These are phyloP conservation scores for Epizoanthus stellaris DNA, from an alignment of 92 coral and sea anemone genomes.

Conservation along the genomic window DNA sequence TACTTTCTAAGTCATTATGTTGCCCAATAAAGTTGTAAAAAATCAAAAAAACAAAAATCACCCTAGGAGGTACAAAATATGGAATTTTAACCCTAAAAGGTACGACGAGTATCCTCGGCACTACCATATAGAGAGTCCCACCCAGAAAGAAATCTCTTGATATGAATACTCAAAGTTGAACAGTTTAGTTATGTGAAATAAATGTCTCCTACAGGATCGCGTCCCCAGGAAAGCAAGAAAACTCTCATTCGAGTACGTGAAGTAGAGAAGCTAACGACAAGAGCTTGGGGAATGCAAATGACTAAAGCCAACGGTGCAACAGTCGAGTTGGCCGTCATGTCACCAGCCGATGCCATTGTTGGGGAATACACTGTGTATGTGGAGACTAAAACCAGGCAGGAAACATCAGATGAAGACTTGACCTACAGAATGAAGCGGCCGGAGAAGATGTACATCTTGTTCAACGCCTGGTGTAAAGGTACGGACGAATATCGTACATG, in stretches of 20 bases:
- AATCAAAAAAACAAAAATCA: too few relatives aligned
- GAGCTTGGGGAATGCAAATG: constrained; percentile 69
- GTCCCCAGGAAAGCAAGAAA: constrained; percentile 76
- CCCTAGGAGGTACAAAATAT: too few relatives aligned
- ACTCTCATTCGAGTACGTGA: constrained; percentile 67
- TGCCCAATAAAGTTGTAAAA: too few relatives aligned
- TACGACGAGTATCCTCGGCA: too few relatives aligned
- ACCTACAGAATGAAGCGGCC: constrained; percentile 53
- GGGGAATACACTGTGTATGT: constrained; percentile 71
- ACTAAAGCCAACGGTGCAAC: constrained; percentile 28
- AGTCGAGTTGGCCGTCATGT: constrained; percentile 58
- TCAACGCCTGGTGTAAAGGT: constrained; percentile 39
- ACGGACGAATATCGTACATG: background rate
- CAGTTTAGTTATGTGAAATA: too few relatives aligned
- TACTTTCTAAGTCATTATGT: too few relatives aligned
- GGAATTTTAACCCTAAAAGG: too few relatives aligned
- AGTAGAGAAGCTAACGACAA: constrained; percentile 27
- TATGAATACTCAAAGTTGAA: too few relatives aligned
- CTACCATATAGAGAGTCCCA: too few relatives aligned
- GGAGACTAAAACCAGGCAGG: constrained; percentile 62
- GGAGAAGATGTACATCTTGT: constrained; percentile 46
- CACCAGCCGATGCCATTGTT: constrained; percentile 74
- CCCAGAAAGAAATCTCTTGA: too few relatives aligned
- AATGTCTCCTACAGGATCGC: constrained; percentile 45
- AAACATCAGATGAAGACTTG: constrained; percentile 46